Conservation (phyloP, 2,888 invertebrate species). For the Isoperla grammatica region DNA sequence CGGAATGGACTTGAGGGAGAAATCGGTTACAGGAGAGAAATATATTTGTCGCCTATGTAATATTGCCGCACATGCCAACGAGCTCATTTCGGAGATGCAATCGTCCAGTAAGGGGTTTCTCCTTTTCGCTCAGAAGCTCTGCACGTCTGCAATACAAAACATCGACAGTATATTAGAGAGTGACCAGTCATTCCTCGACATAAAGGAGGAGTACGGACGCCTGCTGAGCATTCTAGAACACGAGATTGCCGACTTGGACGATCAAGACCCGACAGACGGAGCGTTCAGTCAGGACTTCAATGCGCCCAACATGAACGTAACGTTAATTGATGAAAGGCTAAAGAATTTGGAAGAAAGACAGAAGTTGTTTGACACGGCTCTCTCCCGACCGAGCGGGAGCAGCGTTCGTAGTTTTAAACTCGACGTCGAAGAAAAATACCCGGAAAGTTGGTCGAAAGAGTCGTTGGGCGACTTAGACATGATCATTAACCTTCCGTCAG, state of each 20-base stretch:
- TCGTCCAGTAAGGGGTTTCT: background rate
- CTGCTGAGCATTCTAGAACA: conserved; percentile 12
- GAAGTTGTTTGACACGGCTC: background rate
- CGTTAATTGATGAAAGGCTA: conserved; percentile 9
- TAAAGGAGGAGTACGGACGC: conserved; percentile 8
- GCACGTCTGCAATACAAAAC: conserved; percentile 3
- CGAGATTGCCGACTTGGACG: background rate
- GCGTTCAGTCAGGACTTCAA: no score
- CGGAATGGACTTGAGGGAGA: conserved; percentile 14
- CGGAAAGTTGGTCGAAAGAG: conserved; percentile 2
- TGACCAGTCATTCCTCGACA: background rate
- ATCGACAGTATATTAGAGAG: conserved; percentile 1
- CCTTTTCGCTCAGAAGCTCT: conserved; percentile 1
- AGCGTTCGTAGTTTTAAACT: background rate
- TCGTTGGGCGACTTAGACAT: no score
- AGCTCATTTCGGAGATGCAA: conserved; percentile 5
- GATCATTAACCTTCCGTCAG: conserved; percentile 13
- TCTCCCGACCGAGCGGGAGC: background rate
- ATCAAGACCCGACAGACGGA: background rate
- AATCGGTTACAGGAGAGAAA: conserved; percentile 16
- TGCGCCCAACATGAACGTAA: no score
- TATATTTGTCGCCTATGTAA: conserved; percentile 10
- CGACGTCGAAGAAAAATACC: conserved; percentile 18
- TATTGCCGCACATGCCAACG: conserved; percentile 8
- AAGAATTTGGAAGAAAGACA: conserved; percentile 14